Evolutionary conservation across 2,797 vertebrate genomes (phyloP).

Genomic region (Lacerta agilis): DNA sequence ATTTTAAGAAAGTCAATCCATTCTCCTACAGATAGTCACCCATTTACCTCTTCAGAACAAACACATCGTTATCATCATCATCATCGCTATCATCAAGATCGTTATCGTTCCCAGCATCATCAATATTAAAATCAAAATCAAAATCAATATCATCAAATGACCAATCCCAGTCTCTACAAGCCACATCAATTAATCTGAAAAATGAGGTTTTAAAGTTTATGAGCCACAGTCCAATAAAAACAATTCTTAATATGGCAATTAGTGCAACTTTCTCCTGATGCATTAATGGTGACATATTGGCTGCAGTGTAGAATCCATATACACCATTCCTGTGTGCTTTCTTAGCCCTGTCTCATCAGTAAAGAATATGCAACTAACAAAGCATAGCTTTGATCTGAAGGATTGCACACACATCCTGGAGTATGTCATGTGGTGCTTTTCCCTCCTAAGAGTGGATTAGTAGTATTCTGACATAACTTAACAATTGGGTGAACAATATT

Average conservation of each 20-base stretch:
- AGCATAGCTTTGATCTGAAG: not conserved
- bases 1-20: slow-evolving; percentile 73
- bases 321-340: not conserved
- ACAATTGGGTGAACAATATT: not conserved
- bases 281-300: not conserved
- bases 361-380: not conserved
- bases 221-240: slow-evolving; percentile 16
- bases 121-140: slow-evolving; percentile 83
- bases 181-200: slow-evolving; percentile 93
- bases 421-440: not conserved
- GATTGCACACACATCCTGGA: not conserved
- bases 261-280: not conserved
- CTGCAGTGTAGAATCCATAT: not conserved
- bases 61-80: slow-evolving; percentile 93
- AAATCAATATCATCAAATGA: slow-evolving; percentile 91
- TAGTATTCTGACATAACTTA: not conserved
- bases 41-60: slow-evolving; percentile 90
- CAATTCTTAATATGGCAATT: not conserved
- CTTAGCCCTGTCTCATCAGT: not conserved
- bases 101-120: slow-evolving; percentile 82
- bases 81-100: slow-evolving; percentile 88
- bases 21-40: slow-evolving; percentile 74
- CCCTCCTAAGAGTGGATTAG: not conserved
- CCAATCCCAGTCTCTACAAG: slow-evolving; percentile 96
- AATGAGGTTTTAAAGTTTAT: slow-evolving; percentile 81